A percentile compares a stretch with the other conserved stretches of the same genome.
Evolutionary conservation across 2,888 invertebrate genomes (phyloP).

Genomic region (Micoletzkya japonica): DNA sequence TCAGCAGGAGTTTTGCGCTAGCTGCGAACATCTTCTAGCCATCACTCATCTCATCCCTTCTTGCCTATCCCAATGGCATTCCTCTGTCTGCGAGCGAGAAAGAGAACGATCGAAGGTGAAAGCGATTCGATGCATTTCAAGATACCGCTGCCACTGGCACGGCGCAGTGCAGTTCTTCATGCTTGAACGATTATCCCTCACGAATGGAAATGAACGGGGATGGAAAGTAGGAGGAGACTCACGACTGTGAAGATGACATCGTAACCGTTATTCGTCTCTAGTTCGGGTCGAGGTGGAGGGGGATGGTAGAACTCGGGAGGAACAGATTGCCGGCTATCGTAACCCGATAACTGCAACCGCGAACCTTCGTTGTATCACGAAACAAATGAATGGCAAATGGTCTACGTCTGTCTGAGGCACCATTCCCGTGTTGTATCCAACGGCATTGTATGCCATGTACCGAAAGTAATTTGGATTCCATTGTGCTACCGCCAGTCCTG

Average conservation of each 20-base stretch:
- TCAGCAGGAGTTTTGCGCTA: too few relatives aligned
- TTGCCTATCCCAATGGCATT: too few relatives aligned
- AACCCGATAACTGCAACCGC: constrained; percentile 13
- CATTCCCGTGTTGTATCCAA: constrained; percentile 18
- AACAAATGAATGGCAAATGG: neutral
- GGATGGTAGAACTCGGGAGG: constrained; percentile 1
- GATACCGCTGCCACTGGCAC: too few relatives aligned
- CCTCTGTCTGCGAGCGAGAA: too few relatives aligned
- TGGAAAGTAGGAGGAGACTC: neutral
- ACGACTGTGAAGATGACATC: constrained; percentile 23
- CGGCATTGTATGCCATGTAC: constrained; percentile 26
- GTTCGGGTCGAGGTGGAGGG: constrained; percentile 13
- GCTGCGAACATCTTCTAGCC: too few relatives aligned
- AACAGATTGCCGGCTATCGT: constrained; percentile 8
- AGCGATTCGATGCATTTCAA: too few relatives aligned
- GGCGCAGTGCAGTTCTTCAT: too few relatives aligned
- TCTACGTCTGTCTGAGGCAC: constrained; percentile 10
- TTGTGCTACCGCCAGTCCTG: constrained; percentile 17
- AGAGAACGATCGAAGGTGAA: too few relatives aligned
- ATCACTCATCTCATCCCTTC: too few relatives aligned
- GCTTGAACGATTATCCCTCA: neutral
- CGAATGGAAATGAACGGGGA: constrained; percentile 6
- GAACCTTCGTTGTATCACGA: neutral
- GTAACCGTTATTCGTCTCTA: constrained; percentile 20
- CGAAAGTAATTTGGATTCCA: constrained; percentile 24